Base-by-base conservation (phyloP, 2,888 invertebrate genomes). In the Taphrorychus bicolor region DNA sequence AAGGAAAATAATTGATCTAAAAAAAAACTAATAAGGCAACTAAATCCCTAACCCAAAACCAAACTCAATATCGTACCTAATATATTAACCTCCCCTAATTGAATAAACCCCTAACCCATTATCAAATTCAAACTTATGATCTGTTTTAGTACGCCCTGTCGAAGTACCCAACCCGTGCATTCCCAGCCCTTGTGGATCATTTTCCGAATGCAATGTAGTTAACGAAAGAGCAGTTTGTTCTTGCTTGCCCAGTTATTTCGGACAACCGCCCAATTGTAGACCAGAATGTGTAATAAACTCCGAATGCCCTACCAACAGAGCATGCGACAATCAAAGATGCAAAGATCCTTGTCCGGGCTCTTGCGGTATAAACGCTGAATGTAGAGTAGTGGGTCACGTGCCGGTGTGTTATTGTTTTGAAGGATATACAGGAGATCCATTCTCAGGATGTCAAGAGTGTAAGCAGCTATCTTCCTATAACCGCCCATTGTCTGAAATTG, bases 131-230 rank as follows among this genome's bases (percentile, higher is more conserved):
- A 56, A 51, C 11, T 21, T 14, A 19, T 45, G 22, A 51, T 69
- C 71, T n/a, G 72, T 79, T 79, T 73, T 79, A 81, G 80, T 78
- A 77, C 77, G 73, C 52, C 75, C 74, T 24, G 63, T 73, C 14
- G 75, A 76, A 72, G 60, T 67, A 48, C 72, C 53, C 68, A 86
- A 89, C 79, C 87, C 86, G 60, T 92, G 92, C 77, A 76, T 87
- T 72, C 91, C 92, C 52, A 89, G 88, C 72, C 92, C 92, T 17
- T 92, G 92, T 78, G 92, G 92, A 9, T 86, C 90, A n/a, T 88
- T 90, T 81, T 87, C 91, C n/a, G 86, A 88, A 77, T 93, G 92
- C 78, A 88, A 87, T 71, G 88, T 88, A 74, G 79, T 87, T 65
- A 87, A 89, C 76, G 86, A 87, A 58, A 85, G 88, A 66, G 88